Evolutionary conservation across 2,888 invertebrate genomes (phyloP), one percentile per base, ranked within the genome.

Genomic region (Eurytoma californica): DNA sequence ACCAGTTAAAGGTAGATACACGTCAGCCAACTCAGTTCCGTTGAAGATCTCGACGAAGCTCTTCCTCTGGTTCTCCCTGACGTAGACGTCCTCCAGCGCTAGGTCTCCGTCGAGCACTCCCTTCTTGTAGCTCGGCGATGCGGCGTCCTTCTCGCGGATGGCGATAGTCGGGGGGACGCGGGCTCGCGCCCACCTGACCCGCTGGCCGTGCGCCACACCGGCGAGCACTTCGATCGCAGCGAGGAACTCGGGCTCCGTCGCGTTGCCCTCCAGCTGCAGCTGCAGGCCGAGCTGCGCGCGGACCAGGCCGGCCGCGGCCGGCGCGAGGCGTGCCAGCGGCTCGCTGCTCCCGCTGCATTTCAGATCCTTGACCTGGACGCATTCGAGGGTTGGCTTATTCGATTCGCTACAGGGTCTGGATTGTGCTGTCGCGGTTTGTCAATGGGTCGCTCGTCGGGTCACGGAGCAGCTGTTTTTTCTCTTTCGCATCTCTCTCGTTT

Each of bases 1-100:
- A 70, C 63, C 72, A 18, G 72, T 28, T 18, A 28, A 63, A 12
- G 72, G 39, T 4, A 72, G n/a, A 28, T 65, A 73, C 20, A 55
- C 63, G 3, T 65, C 55, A 13, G 55, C 65, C 30, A 55, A 3
- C 3, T 30, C 30, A 3, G 30, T 55, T 20, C 55, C 20, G 12
- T 72, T 53, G 20, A 65, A 73, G 12, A 72, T 53, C 14, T 63
- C 53, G 1, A 53, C 12, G 16, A 72, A 61, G 14, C 30, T 63
- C 0, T 16, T n/a, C 30, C 30, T 72, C 51, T 72, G 72, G 16
- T 72, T 69, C 4, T 18, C 63, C 12, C 28, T 53, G 1, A 61
- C 60, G 53, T 63, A 72, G 3, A 49, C 72, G 16, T 60, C 53
- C 3, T 72, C 30, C 53, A 72, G n/a, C 3, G 28, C 18, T 0